Evolutionary conservation across 2,113 vertebrate genomes (phyloP).

Genomic region (Dolichallabes microphthalmus): DNA sequence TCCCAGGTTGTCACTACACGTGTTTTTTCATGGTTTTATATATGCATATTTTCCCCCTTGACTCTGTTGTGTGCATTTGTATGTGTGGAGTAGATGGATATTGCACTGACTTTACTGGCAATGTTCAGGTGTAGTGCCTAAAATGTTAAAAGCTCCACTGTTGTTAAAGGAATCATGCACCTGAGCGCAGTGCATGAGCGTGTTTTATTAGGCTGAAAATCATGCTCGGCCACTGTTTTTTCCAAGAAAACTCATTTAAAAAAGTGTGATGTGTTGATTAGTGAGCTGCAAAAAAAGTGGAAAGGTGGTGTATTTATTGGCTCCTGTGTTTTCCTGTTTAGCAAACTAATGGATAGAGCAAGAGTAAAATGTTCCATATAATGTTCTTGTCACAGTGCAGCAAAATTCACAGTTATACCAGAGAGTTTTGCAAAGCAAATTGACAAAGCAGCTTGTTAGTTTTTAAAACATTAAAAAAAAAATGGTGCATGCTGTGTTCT

Average conservation of each 20-base stretch:
- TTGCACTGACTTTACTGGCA: constrained; percentile 74
- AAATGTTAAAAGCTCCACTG: constrained; percentile 69
- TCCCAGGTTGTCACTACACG: constrained; percentile 69
- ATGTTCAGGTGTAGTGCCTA: constrained; percentile 71
- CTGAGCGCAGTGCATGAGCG: constrained; percentile 61
- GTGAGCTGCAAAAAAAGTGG: neutral
- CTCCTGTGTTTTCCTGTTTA: neutral
- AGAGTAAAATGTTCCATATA: neutral
- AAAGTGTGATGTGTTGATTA: neutral
- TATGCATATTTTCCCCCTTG: constrained; percentile 51
- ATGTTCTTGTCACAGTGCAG: neutral
- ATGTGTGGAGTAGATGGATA: constrained; percentile 66
- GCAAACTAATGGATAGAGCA: neutral
- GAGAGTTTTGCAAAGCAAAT: neutral
- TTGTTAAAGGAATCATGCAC: constrained; percentile 74
- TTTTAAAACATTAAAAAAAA: neutral
- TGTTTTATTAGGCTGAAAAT: constrained; percentile 40
- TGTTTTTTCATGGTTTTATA: constrained; percentile 68
- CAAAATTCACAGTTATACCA: neutral
- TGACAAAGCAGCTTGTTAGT: neutral
- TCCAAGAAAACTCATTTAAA: constrained; percentile 6
- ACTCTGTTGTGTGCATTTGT: constrained; percentile 41
- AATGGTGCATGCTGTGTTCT: neutral
- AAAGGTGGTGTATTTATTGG: neutral
- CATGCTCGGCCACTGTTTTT: neutral